Evolutionary conservation across 2,797 vertebrate genomes (phyloP).

Genomic region (Labeo calbasu): DNA sequence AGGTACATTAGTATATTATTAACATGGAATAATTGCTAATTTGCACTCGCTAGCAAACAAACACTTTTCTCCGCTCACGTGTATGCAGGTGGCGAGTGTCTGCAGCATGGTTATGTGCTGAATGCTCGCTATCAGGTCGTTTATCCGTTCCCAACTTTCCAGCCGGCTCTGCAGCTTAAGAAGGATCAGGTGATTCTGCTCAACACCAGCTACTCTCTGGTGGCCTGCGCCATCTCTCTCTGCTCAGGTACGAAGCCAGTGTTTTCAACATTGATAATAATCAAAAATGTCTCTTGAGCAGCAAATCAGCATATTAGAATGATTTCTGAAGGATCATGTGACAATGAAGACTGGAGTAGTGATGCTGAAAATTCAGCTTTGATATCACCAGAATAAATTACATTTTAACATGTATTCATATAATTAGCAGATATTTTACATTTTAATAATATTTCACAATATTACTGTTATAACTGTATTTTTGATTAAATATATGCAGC

Average conservation of each 20-base stretch:
- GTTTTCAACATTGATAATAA: background rate
- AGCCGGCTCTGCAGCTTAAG: constrained; percentile 94
- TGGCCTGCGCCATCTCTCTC: constrained; percentile 90
- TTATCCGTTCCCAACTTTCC: constrained; percentile 94
- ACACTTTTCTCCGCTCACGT: background rate
- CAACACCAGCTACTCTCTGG: constrained; percentile 94
- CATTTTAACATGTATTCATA: background rate
- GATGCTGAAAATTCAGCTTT: background rate
- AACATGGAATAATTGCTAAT: background rate
- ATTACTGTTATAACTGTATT: background rate
- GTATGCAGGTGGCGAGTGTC: constrained; percentile 78
- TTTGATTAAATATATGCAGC: background rate
- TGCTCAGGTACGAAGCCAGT: constrained; percentile 71
- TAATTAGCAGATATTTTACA: background rate
- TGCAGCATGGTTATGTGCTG: constrained; percentile 89
- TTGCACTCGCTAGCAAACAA: background rate
- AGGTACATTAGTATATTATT: constrained; percentile 69
- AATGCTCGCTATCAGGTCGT: constrained; percentile 96
- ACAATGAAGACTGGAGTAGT: background rate
- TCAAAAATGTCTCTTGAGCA: background rate
- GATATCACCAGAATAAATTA: background rate
- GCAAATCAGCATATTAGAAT: background rate
- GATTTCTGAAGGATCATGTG: background rate
- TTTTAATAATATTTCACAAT: background rate
- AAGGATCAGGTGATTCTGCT: constrained; percentile 93